These are phyloP conservation scores for Metallyticus violacea DNA, from an alignment of 2,888 invertebrate species.

Conservation along the genomic window DNA sequence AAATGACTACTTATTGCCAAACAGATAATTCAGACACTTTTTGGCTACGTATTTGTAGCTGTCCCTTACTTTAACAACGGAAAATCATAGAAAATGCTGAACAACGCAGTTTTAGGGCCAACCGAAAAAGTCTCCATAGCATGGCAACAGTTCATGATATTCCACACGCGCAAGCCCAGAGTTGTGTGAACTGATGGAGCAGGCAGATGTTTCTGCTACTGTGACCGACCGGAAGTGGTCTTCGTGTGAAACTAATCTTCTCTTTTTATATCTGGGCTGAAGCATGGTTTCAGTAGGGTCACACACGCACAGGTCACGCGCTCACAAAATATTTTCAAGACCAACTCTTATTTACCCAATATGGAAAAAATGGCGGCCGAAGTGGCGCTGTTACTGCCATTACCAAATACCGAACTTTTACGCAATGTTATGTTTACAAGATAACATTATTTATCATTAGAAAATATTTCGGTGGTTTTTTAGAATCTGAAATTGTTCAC, in stretches of 20 bases:
- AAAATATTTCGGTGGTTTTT: no score
- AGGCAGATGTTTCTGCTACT: neutral
- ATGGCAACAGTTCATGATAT: neutral
- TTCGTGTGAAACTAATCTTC: neutral
- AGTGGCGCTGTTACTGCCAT: no score
- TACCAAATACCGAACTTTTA: no score
- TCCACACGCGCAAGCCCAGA: neutral
- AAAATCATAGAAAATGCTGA: neutral
- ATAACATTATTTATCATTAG: no score
- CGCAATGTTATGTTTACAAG: no score
- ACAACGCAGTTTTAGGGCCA: no score
- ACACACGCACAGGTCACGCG: no score
- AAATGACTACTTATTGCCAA: neutral
- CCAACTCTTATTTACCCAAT: no score
- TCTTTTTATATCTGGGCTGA: neutral
- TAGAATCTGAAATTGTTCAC: no score
- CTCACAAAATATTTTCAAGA: no score
- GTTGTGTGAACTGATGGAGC: neutral
- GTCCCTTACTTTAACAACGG: neutral
- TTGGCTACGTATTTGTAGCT: neutral
- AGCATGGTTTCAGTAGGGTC: no score
- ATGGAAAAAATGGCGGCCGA: no score
- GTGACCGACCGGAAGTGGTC: neutral
- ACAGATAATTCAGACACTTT: neutral
- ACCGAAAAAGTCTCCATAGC: neutral